Base-by-base conservation (phyloP, 2,797 vertebrate species). In the Synaphobranchus kaupii region DNA sequence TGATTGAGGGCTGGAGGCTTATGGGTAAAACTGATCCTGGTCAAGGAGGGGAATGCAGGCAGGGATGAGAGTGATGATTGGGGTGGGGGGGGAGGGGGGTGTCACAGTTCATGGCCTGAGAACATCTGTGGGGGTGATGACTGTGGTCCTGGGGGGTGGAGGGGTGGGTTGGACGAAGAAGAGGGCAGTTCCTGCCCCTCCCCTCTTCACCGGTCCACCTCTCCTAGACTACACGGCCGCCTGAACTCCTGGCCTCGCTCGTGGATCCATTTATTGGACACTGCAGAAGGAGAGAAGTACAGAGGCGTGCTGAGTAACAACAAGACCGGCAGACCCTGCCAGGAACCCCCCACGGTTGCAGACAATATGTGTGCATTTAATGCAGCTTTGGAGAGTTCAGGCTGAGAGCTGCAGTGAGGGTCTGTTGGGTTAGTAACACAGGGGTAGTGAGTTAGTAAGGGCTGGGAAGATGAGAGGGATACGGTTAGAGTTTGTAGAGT, bases 211-310 rank as follows among this genome's bases (percentile, higher is more conserved):
- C 93, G 95, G 52, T 95, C 94, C 4, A 87, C 89, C 95, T 99
- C 98, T n/a, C 93, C 97, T 90, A 99, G 93, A 86, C 93, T 89
- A 90, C 99, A 99, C 0, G 97, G 98, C 93, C 99, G 96, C 91
- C 98, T 96, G 95, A 99, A 99, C 88, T 99, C 99, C 93, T 99
- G 98, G 80, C 98, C 98, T 91, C 98, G 95, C 94, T 99, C 99
- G 2, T 99, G 98, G 90, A 99, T 97, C 99, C 99, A 99, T 90
- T 99, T 99, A 92, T 99, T 99, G 90, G 99, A 99, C 91, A 99
- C 99, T 99, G 89, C 93, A 90, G 87, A 56, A 85, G 84, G 39
- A 89, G 86, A 88, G 66, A n/a, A 44, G 20, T 2, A 76, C 13
- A 34, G 34, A 28, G 8, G 25, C 63, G n/a, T 31, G 28, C 66